Conservation (phyloP, 2,888 invertebrate genomes). For the Psylliodes chrysocephalus region DNA sequence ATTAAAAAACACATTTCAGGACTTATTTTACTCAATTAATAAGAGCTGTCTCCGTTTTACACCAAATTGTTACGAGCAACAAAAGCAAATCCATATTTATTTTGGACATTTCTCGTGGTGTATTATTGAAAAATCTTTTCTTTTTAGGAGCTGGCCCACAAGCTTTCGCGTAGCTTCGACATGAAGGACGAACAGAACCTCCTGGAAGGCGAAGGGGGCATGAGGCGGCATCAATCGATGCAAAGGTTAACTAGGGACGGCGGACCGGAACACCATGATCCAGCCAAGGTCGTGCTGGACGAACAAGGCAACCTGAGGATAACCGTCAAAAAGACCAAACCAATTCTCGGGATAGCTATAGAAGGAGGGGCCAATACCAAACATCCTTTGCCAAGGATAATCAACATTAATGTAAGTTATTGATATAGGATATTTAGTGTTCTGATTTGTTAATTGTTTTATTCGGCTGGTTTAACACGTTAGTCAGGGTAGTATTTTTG, state of each 20-base stretch:
- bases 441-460: conserved; percentile 18
- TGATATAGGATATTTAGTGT: conserved; percentile 16
- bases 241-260: conserved; percentile 75
- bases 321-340: conserved; percentile 91
- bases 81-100: too few relatives aligned
- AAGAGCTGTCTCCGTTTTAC: too few relatives aligned
- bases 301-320: conserved; percentile 90
- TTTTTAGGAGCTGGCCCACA: conserved; percentile 84
- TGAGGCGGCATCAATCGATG: conserved; percentile 81
- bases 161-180: conserved; percentile 87
- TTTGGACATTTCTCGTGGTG: neutral
- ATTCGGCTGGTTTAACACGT: too few relatives aligned
- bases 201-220: conserved; percentile 71
- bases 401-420: conserved; percentile 90
- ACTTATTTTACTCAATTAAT: too few relatives aligned
- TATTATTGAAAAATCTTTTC: neutral
- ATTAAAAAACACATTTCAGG: too few relatives aligned
- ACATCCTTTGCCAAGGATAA: conserved; percentile 93
- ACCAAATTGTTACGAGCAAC: too few relatives aligned
- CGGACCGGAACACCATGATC: conserved; percentile 56
- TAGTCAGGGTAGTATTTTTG: too few relatives aligned
- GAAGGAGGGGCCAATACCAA: conserved; percentile 97
- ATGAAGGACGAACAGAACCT: conserved; percentile 87
- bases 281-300: conserved; percentile 80
- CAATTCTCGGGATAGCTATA: conserved; percentile 95